phyloP scores from a whole-genome alignment of 2,888 invertebrate species.

The Andrena chrysosceles region DNA sequence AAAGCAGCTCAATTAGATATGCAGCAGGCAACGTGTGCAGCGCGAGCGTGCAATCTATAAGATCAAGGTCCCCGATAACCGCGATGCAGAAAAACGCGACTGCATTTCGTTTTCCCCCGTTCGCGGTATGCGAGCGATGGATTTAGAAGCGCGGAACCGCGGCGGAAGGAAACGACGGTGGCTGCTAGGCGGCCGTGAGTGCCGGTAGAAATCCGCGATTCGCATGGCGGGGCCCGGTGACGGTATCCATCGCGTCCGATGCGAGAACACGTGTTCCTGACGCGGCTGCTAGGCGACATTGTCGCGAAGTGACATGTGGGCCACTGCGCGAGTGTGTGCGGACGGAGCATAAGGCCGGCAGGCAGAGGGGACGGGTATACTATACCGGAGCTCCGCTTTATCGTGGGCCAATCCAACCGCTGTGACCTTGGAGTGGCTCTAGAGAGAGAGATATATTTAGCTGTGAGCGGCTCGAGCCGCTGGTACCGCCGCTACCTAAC shows the following conservation, averaged over 20 bases:
- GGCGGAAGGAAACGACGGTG: not conserved
- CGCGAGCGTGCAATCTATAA: not conserved
- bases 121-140: not conserved
- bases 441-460: conserved; percentile 77
- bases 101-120: not conserved
- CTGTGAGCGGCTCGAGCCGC: conserved; percentile 69
- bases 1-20: not conserved
- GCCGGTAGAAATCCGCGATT: conserved; percentile 45
- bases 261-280: conserved; percentile 62
- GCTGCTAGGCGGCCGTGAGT: conserved; percentile 22
- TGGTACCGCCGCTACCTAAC: conserved; percentile 52
- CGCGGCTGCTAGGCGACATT: conserved; percentile 55
- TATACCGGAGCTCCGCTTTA: conserved; percentile 66
- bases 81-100: not conserved
- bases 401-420: conserved; percentile 75
- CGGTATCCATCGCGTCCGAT: conserved; percentile 54
- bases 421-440: conserved; percentile 77
- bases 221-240: conserved; percentile 25
- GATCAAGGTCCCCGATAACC: conserved; percentile 8
- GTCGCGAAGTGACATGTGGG: conserved; percentile 63
- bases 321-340: conserved; percentile 49
- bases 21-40: not conserved
- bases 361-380: conserved; percentile 55
- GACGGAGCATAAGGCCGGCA: conserved; percentile 54
- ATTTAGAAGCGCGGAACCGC: not conserved